Conservation (phyloP, 2,888 invertebrate genomes). For the Phalangium opilio region DNA sequence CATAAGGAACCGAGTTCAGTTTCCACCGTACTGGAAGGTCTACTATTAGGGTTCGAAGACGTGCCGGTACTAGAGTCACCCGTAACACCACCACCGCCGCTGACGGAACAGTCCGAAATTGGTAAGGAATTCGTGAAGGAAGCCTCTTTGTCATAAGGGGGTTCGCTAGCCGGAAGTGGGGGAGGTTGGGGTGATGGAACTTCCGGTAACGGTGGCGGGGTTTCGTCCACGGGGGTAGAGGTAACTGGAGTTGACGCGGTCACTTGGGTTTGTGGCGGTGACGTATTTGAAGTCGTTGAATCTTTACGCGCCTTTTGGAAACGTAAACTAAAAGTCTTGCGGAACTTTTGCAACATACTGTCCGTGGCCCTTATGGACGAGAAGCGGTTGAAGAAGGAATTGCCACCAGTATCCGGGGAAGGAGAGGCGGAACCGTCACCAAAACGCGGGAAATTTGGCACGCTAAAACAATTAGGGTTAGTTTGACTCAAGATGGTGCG, state of each 20-base stretch:
- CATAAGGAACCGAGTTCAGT: not conserved
- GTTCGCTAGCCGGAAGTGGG: too few relatives aligned
- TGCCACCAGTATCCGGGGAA: not conserved
- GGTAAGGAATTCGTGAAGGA: not conserved
- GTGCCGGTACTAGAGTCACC: not conserved
- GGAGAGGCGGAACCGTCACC: not conserved
- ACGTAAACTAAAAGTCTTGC: constrained; percentile 48
- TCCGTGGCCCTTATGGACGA: constrained; percentile 26
- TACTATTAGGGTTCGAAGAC: not conserved
- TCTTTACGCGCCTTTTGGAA: constrained; percentile 37
- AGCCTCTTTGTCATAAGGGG: too few relatives aligned
- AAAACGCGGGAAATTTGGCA: not conserved
- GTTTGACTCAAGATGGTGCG: not conserved
- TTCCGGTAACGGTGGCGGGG: not conserved
- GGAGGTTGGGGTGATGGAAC: not conserved
- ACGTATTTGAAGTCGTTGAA: not conserved
- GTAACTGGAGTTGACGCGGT: not conserved
- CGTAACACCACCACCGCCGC: not conserved
- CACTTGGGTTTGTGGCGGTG: not conserved
- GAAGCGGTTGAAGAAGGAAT: constrained; percentile 1
- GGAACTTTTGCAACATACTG: constrained; percentile 52
- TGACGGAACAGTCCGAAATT: not conserved
- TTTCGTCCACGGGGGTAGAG: not conserved
- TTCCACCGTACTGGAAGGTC: not conserved
- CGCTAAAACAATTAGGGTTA: not conserved